A percentile compares a stretch with the other conserved stretches of the same genome.
phyloP scores from a whole-genome alignment of 2,888 invertebrate genomes.

The Galerucella calmariensis region DNA sequence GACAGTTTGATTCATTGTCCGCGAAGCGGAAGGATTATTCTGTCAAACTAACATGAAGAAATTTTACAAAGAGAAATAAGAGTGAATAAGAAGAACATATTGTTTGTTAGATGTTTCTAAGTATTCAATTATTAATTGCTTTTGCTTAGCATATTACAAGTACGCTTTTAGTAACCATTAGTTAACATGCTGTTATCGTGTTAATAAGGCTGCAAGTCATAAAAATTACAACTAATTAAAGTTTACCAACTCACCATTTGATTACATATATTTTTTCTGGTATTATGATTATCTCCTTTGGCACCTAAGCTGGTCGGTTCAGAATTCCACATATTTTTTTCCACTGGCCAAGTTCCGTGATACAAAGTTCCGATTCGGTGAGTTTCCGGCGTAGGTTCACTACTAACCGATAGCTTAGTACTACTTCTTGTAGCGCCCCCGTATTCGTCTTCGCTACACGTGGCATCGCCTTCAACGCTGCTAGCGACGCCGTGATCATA shows the following conservation, averaged over 20 bases:
- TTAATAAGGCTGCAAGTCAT: too few relatives aligned
- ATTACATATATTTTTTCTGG: slow-evolving; percentile 32
- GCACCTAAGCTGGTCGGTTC: slow-evolving; percentile 57
- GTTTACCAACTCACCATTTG: slow-evolving; percentile 35
- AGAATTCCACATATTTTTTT: slow-evolving; percentile 65
- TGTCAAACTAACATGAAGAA: too few relatives aligned
- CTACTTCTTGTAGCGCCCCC: slow-evolving; percentile 48
- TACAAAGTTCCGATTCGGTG: slow-evolving; percentile 64
- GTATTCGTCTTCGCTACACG: slow-evolving; percentile 59
- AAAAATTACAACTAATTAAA: background rate
- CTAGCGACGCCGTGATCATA: slow-evolving; percentile 47
- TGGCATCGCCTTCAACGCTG: slow-evolving; percentile 44
- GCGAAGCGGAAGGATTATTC: too few relatives aligned
- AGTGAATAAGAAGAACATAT: too few relatives aligned
- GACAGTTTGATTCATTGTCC: too few relatives aligned
- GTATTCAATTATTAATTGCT: too few relatives aligned
- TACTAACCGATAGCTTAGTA: slow-evolving; percentile 62
- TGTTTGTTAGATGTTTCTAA: too few relatives aligned
- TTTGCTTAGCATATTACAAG: too few relatives aligned
- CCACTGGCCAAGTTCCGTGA: slow-evolving; percentile 74
- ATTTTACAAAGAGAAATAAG: too few relatives aligned
- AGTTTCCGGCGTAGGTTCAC: slow-evolving; percentile 56
- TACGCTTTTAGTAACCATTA: too few relatives aligned
- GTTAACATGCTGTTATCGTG: too few relatives aligned
- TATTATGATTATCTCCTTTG: slow-evolving; percentile 24